Evolutionary conservation across 1,140 invertebrate genomes (phyloP).

Genomic region (Cyrtorhinus lividipennis): DNA sequence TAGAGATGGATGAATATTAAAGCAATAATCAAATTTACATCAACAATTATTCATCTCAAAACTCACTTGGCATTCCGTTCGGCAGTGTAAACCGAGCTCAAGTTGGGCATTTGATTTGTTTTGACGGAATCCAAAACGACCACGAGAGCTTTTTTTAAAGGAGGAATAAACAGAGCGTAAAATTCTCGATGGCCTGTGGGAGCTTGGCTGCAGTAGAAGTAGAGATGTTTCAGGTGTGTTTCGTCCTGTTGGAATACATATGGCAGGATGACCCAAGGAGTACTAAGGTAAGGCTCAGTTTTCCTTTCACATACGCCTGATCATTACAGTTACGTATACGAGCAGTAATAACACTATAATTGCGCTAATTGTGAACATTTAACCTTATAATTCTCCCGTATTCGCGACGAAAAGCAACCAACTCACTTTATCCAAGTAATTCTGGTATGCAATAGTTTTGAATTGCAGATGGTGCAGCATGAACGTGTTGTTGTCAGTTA

Average conservation of each 20-base stretch:
- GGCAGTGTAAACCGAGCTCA: slow-evolving; percentile 63
- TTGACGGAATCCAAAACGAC: slow-evolving; percentile 79
- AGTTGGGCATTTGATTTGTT: slow-evolving; percentile 87
- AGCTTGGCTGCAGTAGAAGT: slow-evolving; percentile 77
- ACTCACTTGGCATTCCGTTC: slow-evolving; percentile 65
- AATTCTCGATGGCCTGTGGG: slow-evolving; percentile 55
- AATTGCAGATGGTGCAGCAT: slow-evolving; percentile 67
- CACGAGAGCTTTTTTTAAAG: slow-evolving; percentile 58
- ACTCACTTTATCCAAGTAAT: slow-evolving; percentile 55
- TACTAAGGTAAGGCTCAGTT: no score
- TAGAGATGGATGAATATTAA: no score
- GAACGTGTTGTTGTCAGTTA: slow-evolving; percentile 56
- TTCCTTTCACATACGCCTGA: no score
- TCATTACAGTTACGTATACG: no score
- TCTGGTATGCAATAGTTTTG: slow-evolving; percentile 51
- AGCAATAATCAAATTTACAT: no score
- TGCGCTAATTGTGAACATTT: no score
- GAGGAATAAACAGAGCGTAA: slow-evolving; percentile 72
- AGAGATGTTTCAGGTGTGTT: slow-evolving; percentile 55
- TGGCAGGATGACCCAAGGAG: no score
- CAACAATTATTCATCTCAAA: no score
- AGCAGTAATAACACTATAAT: no score
- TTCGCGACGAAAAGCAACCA: no score
- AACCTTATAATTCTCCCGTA: no score
- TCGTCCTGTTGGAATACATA: no score